Percentiles rank a stretch among this genome's conserved stretches.
Evolutionary conservation across 2,797 vertebrate species (phyloP).

Genomic region (Microcaecilia unicolor): DNA sequence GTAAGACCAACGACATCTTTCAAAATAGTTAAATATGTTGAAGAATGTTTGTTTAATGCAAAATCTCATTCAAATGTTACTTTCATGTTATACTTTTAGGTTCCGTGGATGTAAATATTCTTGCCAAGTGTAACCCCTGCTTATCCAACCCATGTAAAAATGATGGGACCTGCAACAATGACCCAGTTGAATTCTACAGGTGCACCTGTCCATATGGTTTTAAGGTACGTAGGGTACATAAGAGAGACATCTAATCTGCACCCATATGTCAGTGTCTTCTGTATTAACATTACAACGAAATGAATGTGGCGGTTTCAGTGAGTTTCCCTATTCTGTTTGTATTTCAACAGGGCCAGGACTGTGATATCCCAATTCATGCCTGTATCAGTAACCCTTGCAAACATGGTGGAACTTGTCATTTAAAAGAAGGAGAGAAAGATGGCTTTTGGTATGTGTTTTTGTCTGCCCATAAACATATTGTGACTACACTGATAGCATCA

Average conservation of each 20-base stretch:
- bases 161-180: slow-evolving; percentile 86
- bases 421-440: slow-evolving; percentile 86
- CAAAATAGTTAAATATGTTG: neutral
- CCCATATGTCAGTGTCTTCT: neutral
- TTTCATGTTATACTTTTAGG: slow-evolving; percentile 57
- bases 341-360: slow-evolving; percentile 77
- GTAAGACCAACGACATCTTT: neutral
- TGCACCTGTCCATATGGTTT: slow-evolving; percentile 93
- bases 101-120: slow-evolving; percentile 78
- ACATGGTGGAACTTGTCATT: slow-evolving; percentile 82
- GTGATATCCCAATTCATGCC: slow-evolving; percentile 84
- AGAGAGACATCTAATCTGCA: too few relatives aligned
- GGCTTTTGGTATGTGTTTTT: slow-evolving; percentile 59
- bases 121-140: slow-evolving; percentile 91
- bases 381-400: slow-evolving; percentile 90
- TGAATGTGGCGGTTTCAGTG: neutral
- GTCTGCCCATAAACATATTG: too few relatives aligned
- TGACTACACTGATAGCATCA: too few relatives aligned
- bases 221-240: slow-evolving; percentile 63
- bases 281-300: too few relatives aligned
- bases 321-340: slow-evolving; percentile 1
- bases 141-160: slow-evolving; percentile 92
- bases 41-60: neutral
- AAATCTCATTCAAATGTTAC: neutral
- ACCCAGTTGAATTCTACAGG: slow-evolving; percentile 89